These are phyloP conservation scores for Tridacna crocea DNA, from an alignment of 2,888 invertebrate species.

Conservation along the genomic window DNA sequence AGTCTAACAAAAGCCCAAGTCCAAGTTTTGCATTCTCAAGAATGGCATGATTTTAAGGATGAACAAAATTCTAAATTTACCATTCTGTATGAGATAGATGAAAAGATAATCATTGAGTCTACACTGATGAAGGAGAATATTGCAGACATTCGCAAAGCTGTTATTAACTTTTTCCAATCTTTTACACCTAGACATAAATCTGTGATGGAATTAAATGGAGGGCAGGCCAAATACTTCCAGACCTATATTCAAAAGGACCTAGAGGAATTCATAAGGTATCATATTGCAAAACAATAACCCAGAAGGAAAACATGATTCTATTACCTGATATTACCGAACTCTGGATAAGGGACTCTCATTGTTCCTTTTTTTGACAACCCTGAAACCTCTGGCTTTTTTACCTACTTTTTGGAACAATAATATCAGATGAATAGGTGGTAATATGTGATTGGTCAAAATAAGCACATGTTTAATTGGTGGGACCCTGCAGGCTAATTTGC, in stretches of 20 bases:
- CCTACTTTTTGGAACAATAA: no score
- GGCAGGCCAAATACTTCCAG: conserved; percentile 34
- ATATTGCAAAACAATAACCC: neutral
- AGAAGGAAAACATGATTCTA: neutral
- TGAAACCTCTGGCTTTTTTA: no score
- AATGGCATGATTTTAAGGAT: neutral
- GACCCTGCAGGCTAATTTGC: no score
- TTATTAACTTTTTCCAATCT: conserved; percentile 25
- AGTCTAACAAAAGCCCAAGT: neutral
- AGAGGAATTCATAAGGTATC: conserved; percentile 7
- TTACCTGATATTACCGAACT: no score
- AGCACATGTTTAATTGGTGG: no score
- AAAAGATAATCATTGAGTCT: conserved; percentile 1
- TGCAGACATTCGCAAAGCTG: neutral
- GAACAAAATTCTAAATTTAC: neutral
- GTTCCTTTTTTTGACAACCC: no score
- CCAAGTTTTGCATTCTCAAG: neutral
- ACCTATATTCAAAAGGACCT: conserved; percentile 3
- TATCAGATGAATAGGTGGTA: no score
- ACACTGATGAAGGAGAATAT: conserved; percentile 15
- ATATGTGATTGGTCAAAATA: no score
- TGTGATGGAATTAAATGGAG: conserved; percentile 21
- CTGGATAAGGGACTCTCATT: no score
- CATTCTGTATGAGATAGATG: neutral
- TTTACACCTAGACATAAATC: conserved; percentile 4